phyloP scores from a whole-genome alignment of 2,113 vertebrate species.

The Ursus arctos region DNA sequence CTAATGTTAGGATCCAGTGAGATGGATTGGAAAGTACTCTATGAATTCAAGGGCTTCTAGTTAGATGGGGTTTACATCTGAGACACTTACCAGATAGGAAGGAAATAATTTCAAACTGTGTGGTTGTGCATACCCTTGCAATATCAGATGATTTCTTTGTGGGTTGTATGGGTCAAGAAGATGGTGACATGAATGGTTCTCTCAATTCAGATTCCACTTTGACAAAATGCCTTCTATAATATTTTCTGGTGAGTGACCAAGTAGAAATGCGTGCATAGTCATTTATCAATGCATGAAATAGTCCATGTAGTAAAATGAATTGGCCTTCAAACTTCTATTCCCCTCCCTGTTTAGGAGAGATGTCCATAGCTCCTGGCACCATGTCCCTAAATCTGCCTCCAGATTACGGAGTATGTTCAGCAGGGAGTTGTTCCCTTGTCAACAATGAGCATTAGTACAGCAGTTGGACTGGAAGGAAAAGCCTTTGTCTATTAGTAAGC shows the following conservation, averaged over 20 bases:
- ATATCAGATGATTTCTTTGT: neutral
- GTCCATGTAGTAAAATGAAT: neutral
- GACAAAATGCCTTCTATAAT: neutral
- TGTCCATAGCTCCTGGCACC: constrained; percentile 32
- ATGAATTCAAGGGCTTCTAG: neutral
- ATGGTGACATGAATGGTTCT: neutral
- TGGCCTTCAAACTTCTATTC: neutral
- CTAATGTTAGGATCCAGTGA: neutral
- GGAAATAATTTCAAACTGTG: neutral
- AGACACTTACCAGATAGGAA: neutral
- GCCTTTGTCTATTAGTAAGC: constrained; percentile 88
- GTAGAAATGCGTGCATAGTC: neutral
- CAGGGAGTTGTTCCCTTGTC: constrained; percentile 77
- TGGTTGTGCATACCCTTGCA: neutral
- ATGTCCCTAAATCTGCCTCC: neutral
- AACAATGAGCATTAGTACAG: constrained; percentile 86
- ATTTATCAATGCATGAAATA: neutral
- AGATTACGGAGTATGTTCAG: constrained; percentile 59
- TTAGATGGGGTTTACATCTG: neutral
- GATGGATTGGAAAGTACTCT: neutral
- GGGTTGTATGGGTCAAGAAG: neutral
- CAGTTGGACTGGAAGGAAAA: constrained; percentile 87
- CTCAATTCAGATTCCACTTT: neutral
- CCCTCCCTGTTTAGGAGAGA: neutral
- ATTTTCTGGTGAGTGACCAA: neutral